phyloP scores from a whole-genome alignment of 2,888 invertebrate genomes.

The Trachelus stipa region DNA sequence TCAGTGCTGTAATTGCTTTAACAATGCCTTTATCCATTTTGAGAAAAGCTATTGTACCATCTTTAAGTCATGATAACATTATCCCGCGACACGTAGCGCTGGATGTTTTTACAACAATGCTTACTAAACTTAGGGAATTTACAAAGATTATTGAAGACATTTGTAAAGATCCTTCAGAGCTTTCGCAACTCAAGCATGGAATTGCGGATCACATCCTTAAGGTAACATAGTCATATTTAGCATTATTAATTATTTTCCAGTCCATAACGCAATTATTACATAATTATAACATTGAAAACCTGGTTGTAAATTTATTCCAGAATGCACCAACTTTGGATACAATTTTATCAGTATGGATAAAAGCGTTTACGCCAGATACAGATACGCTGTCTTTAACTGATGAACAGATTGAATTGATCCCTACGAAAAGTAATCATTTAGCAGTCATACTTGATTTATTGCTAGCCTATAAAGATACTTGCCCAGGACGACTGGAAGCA shows the following conservation, averaged over 20 bases:
- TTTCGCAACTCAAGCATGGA: conserved; percentile 28
- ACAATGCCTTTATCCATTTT: conserved; percentile 69
- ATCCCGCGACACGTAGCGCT: conserved; percentile 59
- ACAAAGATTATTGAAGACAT: conserved; percentile 27
- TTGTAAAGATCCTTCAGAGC: conserved; percentile 30
- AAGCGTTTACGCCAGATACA: conserved; percentile 33
- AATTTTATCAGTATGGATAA: conserved; percentile 60
- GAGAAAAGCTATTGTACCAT: conserved; percentile 57
- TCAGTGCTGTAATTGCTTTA: conserved; percentile 68
- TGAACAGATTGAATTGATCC: conserved; percentile 23
- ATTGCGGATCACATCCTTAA: conserved; percentile 47
- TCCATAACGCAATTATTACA: neutral
- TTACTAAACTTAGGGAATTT: conserved; percentile 64
- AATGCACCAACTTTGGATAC: conserved; percentile 61
- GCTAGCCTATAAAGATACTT: conserved; percentile 69
- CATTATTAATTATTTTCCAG: conserved; percentile 13
- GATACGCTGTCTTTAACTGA: conserved; percentile 27
- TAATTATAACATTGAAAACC: conserved; percentile 14
- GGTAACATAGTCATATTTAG: conserved; percentile 29
- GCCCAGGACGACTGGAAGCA: conserved; percentile 68
- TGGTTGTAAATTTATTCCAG: conserved; percentile 25
- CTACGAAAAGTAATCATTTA: conserved; percentile 42
- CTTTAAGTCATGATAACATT: conserved; percentile 47
- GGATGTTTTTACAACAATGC: conserved; percentile 64
- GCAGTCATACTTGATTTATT: conserved; percentile 70